These are phyloP conservation scores for Chondrilla cf. caribensis DNA, from an alignment of 37 sponge, comb jelly and placozoan genomes.

Conservation along the genomic window DNA sequence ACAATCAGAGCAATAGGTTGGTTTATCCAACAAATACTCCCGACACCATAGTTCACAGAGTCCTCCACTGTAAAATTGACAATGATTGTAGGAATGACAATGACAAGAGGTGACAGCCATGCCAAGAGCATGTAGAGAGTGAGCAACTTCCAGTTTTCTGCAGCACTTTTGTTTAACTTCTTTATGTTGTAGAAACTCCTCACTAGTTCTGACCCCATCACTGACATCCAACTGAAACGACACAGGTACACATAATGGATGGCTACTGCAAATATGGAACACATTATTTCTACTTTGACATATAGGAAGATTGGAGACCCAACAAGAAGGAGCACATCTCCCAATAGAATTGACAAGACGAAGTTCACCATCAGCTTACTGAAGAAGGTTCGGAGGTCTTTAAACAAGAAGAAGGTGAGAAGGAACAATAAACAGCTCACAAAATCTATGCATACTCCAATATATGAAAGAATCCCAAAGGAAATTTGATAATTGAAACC, in stretches of 20 bases:
- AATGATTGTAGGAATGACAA: not conserved
- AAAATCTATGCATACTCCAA: slow-evolving; percentile 48
- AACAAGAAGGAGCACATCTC: slow-evolving; percentile 28
- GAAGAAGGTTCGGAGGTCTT: slow-evolving; percentile 42
- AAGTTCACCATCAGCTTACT: slow-evolving; percentile 47
- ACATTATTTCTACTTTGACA: no score
- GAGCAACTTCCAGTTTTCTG: not conserved
- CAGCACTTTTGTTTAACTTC: not conserved
- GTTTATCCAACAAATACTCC: slow-evolving; percentile 47
- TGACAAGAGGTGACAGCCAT: slow-evolving; percentile 34
- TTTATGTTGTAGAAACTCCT: not conserved
- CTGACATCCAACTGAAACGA: slow-evolving; percentile 46
- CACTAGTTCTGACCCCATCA: slow-evolving; percentile 20
- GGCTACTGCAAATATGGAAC: no score
- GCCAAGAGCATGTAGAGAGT: no score
- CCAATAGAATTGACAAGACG: slow-evolving; percentile 3
- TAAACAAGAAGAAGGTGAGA: slow-evolving; percentile 43
- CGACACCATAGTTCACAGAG: slow-evolving; percentile 38
- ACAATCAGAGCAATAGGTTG: slow-evolving; percentile 26
- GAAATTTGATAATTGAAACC: not conserved
- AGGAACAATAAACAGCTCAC: slow-evolving; percentile 27
- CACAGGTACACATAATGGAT: slow-evolving; percentile 37
- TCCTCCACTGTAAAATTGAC: slow-evolving; percentile 31
- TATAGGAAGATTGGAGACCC: not conserved
- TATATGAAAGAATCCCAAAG: slow-evolving; percentile 32